Evolutionary conservation across 2,888 invertebrate species (phyloP).

Genomic region (Agrilus mali): DNA sequence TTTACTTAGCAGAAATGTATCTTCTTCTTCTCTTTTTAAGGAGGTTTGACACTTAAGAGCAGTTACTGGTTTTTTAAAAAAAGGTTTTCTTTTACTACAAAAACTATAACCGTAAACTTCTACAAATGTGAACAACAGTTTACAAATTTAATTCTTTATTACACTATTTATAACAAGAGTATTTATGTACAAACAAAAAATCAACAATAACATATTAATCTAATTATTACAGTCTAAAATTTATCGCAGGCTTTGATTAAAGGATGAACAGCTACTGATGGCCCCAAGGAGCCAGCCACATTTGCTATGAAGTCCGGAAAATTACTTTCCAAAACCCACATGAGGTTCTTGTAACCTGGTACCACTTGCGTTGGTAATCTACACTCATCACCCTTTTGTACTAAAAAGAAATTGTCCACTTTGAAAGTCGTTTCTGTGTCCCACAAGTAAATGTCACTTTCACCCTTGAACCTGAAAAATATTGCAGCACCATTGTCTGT

Average conservation of each 20-base stretch:
- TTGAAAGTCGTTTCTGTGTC: constrained; percentile 45
- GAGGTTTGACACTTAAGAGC: no score
- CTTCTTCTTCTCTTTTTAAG: no score
- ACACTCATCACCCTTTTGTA: constrained; percentile 45
- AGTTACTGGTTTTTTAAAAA: no score
- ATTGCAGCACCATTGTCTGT: constrained; percentile 45
- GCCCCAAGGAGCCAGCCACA: constrained; percentile 47
- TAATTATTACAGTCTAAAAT: constrained; percentile 1
- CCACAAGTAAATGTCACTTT: constrained; percentile 51
- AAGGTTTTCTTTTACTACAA: no score
- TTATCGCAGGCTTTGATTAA: constrained; percentile 38
- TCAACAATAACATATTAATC: no score
- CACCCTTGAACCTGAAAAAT: constrained; percentile 49
- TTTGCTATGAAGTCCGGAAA: constrained; percentile 51
- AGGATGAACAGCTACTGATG: constrained; percentile 47
- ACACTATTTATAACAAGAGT: no score
- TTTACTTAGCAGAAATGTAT: no score
- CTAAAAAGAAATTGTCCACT: constrained; percentile 41
- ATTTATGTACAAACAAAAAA: no score
- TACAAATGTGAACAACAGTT: no score
- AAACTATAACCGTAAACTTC: no score
- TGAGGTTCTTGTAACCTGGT: constrained; percentile 43
- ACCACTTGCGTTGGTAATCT: constrained; percentile 48
- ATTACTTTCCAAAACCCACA: constrained; percentile 55
- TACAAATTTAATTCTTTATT: no score